phyloP scores from a whole-genome alignment of 2,888 invertebrate species.

The Eilema griseolum region DNA sequence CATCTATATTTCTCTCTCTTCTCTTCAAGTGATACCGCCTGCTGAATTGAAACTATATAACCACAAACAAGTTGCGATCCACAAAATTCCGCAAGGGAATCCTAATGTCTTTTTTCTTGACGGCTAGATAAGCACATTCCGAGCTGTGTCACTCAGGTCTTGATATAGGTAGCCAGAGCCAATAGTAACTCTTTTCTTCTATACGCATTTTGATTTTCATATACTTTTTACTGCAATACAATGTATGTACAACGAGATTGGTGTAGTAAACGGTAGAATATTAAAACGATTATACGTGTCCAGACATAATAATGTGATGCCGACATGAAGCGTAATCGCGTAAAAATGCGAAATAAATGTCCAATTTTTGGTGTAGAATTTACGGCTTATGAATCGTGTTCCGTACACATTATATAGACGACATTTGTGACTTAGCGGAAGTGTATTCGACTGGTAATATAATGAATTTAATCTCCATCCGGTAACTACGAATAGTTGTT shows the following conservation, averaged over 20 bases:
- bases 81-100: constrained; percentile 23
- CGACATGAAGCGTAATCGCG: not conserved
- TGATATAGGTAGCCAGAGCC: not conserved
- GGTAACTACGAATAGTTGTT: too few relatives aligned
- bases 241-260: not conserved
- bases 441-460: too few relatives aligned
- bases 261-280: not conserved
- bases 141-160: constrained; percentile 30
- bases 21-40: too few relatives aligned
- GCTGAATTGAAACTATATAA: not conserved
- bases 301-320: not conserved
- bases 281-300: not conserved
- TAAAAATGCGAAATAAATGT: not conserved
- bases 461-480: too few relatives aligned
- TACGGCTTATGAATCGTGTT: too few relatives aligned
- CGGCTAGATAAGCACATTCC: constrained; percentile 29
- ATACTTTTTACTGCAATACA: too few relatives aligned
- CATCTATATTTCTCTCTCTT: too few relatives aligned
- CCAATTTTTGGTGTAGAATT: not conserved
- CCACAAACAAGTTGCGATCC: not conserved
- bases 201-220: not conserved
- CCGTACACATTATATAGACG: too few relatives aligned
- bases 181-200: not conserved
- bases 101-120: constrained; percentile 45
- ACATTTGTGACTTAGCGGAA: too few relatives aligned